A percentile compares a stretch with the other conserved stretches of the same genome.
These are phyloP conservation scores for Bibio marci DNA, from an alignment of 2,888 invertebrate genomes.

Conservation along the genomic window DNA sequence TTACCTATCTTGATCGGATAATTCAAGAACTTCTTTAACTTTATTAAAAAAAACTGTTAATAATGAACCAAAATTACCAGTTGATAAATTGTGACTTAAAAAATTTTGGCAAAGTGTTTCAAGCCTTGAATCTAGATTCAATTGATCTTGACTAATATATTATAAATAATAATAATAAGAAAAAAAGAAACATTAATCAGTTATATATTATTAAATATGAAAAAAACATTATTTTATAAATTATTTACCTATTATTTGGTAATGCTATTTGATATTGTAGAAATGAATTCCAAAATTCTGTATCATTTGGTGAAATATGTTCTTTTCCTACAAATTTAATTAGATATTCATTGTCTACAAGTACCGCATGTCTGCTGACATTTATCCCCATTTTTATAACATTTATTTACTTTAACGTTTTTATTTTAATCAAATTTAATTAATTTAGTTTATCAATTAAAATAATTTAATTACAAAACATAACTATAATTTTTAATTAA, in stretches of 20 bases:
- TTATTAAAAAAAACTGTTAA: slow-evolving; percentile 72
- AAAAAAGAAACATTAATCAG: neutral
- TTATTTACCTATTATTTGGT: slow-evolving; percentile 53
- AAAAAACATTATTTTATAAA: neutral
- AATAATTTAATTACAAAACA: no score
- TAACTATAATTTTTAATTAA: neutral
- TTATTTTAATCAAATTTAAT: no score
- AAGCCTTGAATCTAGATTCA: slow-evolving; percentile 63
- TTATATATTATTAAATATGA: neutral
- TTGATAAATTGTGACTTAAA: slow-evolving; percentile 66
- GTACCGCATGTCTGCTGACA: slow-evolving; percentile 60
- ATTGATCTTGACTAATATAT: slow-evolving; percentile 53
- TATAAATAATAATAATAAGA: neutral
- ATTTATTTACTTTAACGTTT: no score
- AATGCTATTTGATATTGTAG: slow-evolving; percentile 79
- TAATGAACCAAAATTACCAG: slow-evolving; percentile 80
- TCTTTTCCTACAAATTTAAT: slow-evolving; percentile 63
- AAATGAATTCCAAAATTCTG: slow-evolving; percentile 88
- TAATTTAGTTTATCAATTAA: no score
- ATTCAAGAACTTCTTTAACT: slow-evolving; percentile 64
- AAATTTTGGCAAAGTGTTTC: slow-evolving; percentile 57
- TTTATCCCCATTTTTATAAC: slow-evolving; percentile 53
- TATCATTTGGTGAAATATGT: slow-evolving; percentile 66
- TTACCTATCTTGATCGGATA: slow-evolving; percentile 79
- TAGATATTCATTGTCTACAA: slow-evolving; percentile 66